Evolutionary conservation across 2,797 vertebrate species (phyloP), one percentile per base, ranked within the genome.

Genomic region (Onychomys leucogaster): DNA sequence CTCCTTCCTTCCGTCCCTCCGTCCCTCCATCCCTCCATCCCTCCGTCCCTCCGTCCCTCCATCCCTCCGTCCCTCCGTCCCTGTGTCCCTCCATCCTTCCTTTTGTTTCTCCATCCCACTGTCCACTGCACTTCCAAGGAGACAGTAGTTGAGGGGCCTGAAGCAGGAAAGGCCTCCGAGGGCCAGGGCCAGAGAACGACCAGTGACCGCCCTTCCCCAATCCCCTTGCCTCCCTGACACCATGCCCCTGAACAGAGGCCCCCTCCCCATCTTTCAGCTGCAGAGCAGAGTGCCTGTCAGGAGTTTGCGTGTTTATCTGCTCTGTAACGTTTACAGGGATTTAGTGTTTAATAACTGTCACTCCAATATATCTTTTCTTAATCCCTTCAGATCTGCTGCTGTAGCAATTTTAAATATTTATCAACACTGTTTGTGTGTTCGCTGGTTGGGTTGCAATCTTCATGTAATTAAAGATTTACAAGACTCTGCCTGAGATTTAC

Each of bases 401-500:
- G 97, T 97, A 97, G 98, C 98, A 94, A 80, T 96, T 97, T 98
- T 96, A 98, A 98, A 98, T 98, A 98, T 98, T 98, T 97, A 98
- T 98, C 97, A 96, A 84, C 67, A 2, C 94, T 32, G 95, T 98
- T 97, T 87, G 13, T 97, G 97, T 97, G 89, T 94, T 98, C 25
- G 9, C 97, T 93, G 97, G 94, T 97, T 73, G 97, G 96, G 98
- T 76, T 96, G 98, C 98, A 95, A 95, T 98, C 98, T 98, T 97
- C 98, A 97, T 97, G 97, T 98, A 98, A 98, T 98, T 98, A 98
- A 98, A 98, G 98, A 98, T 98, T 98, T 98, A 98, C 97, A 95
- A 98, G 98, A 97, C 97, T 76, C 93, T 23, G 94, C 96, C 98
- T 43, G 21, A 97, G 98, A 92, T 97, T 97, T 98, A 76, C 55